A percentile compares a stretch with the other conserved stretches of the same genome.
phyloP scores from a whole-genome alignment of 1,140 invertebrate genomes.

The Metopolophium dirhodum region DNA sequence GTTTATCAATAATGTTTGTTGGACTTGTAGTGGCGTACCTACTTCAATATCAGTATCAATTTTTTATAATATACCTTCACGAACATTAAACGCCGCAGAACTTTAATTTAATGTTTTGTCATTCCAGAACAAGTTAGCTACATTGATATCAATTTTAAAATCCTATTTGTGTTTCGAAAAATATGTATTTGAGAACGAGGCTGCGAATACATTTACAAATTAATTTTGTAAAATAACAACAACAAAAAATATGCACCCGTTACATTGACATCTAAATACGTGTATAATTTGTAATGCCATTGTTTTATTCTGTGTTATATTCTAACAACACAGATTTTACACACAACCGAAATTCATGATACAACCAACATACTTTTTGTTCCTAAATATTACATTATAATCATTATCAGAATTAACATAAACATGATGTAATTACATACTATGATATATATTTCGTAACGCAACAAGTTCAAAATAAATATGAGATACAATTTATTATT shows the following conservation, averaged over 20 bases:
- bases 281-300: background rate
- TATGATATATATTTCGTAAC: background rate
- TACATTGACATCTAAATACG: background rate
- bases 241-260: background rate
- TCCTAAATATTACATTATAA: background rate
- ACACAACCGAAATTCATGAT: background rate
- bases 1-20: background rate
- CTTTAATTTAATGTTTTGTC: background rate
- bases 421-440: background rate
- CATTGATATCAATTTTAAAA: background rate
- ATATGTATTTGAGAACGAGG: background rate
- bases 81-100: background rate
- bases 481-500: background rate
- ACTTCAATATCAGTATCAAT: background rate
- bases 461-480: constrained; percentile 1
- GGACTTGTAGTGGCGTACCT: background rate
- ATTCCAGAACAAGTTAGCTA: background rate
- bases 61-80: background rate
- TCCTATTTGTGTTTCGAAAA: background rate
- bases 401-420: background rate
- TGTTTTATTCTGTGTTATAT: background rate
- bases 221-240: background rate
- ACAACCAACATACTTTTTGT: background rate
- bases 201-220: background rate
- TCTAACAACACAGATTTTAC: background rate